These are phyloP conservation scores for Xenopus borealis DNA, from an alignment of 2,113 vertebrate genomes.

Conservation along the genomic window DNA sequence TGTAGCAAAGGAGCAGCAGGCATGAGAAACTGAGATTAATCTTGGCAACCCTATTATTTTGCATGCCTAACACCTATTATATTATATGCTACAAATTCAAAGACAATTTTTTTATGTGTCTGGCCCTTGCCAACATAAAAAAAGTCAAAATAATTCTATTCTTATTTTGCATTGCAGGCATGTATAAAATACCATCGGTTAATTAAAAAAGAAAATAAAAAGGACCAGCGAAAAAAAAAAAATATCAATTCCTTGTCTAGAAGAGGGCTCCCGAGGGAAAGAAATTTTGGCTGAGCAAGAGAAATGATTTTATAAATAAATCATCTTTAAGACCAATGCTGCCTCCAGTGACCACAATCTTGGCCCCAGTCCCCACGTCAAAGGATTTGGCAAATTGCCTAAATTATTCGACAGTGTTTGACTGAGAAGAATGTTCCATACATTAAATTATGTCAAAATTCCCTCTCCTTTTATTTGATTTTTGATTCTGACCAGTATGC, in stretches of 20 bases:
- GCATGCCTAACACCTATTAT: neutral
- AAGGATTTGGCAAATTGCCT: constrained; percentile 32
- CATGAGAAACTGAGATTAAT: neutral
- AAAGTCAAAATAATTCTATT: neutral
- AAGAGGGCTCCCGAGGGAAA: constrained; percentile 21
- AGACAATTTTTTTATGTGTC: neutral
- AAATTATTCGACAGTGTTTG: constrained; percentile 36
- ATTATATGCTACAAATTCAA: neutral
- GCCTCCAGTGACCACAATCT: constrained; percentile 42
- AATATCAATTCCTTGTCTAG: constrained; percentile 6
- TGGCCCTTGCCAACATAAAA: no score
- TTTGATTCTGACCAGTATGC: no score
- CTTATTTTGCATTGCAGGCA: neutral
- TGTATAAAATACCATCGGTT: constrained; percentile 15
- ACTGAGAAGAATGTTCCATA: constrained; percentile 25
- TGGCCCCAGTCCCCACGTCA: constrained; percentile 37
- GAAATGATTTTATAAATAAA: constrained; percentile 48
- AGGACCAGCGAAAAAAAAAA: neutral
- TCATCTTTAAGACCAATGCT: constrained; percentile 41
- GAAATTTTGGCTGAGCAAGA: constrained; percentile 37
- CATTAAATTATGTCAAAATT: constrained; percentile 25
- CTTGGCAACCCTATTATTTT: neutral
- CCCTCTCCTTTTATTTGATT: neutral
- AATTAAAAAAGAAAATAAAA: neutral
- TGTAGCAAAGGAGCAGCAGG: neutral